Conservation (phyloP, 2,797 vertebrate genomes). For the Syndactyla subalaris region DNA sequence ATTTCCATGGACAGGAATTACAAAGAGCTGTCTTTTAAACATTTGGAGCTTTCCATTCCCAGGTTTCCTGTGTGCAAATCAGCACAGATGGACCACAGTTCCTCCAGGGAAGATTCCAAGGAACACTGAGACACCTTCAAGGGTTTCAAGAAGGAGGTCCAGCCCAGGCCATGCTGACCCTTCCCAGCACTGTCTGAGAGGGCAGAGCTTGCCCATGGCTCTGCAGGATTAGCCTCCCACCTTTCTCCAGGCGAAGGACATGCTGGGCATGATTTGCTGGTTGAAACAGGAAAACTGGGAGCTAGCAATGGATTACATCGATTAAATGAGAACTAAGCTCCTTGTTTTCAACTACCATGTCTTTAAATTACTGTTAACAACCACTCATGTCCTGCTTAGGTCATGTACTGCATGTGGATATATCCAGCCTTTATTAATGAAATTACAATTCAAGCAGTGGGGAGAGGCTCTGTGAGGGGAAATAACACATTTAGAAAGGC, state of each 20-base stretch:
- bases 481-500: neutral
- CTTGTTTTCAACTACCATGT: neutral
- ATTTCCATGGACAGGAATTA: neutral
- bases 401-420: neutral
- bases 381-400: neutral
- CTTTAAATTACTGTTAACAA: neutral
- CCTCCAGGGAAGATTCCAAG: neutral
- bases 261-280: neutral
- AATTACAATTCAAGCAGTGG: neutral
- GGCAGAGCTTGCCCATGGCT: neutral
- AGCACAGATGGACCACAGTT: neutral
- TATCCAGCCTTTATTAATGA: neutral
- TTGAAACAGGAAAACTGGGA: neutral
- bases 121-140: neutral
- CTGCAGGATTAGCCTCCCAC: neutral
- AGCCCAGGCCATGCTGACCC: neutral
- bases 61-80: neutral
- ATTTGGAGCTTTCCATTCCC: neutral
- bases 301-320: neutral
- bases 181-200: neutral
- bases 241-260: neutral
- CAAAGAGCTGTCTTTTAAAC: neutral
- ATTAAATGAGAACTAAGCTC: neutral
- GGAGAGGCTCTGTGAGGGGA: neutral
- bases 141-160: neutral